Percentiles rank a stretch among this genome's conserved stretches.
These are phyloP conservation scores for Ictalurus furcatus DNA, from an alignment of 2,113 vertebrate genomes.

Conservation along the genomic window DNA sequence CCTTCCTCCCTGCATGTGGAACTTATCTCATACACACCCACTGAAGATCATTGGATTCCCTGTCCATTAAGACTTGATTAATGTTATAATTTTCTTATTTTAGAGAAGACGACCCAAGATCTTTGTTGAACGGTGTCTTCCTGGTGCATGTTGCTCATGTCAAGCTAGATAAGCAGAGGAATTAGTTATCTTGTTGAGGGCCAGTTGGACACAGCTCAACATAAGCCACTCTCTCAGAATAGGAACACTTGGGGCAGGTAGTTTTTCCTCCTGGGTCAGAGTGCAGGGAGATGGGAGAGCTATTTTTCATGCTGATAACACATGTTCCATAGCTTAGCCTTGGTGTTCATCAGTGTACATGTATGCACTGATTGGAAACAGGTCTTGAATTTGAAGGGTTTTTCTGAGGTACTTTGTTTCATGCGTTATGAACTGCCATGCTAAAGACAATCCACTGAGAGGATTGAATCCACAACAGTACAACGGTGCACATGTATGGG, in stretches of 20 bases:
- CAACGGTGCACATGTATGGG: not conserved
- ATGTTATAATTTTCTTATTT: not conserved
- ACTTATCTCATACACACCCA: not conserved
- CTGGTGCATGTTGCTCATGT: conserved; percentile 9
- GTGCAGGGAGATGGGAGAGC: conserved; percentile 33
- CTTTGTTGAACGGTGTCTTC: conserved; percentile 25
- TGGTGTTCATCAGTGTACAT: not conserved
- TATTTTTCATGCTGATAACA: conserved; percentile 58
- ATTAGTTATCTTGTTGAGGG: conserved; percentile 52
- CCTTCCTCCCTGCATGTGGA: not conserved
- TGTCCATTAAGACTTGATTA: not conserved
- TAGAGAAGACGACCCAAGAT: not conserved
- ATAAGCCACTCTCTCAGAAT: conserved; percentile 44
- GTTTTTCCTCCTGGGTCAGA: conserved; percentile 46
- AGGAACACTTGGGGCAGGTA: conserved; percentile 36
- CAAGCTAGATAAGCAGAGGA: conserved; percentile 51
- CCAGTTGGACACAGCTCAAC: conserved; percentile 45
- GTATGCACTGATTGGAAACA: not conserved
- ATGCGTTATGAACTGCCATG: not conserved
- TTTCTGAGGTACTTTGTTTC: not conserved
- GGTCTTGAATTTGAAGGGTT: not conserved
- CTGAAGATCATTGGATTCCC: not conserved
- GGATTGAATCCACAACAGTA: not conserved
- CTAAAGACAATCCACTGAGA: not conserved
- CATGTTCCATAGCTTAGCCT: conserved; percentile 21